Conservation (phyloP, 2,797 vertebrate genomes). For the Poeciliopsis turneri region DNA sequence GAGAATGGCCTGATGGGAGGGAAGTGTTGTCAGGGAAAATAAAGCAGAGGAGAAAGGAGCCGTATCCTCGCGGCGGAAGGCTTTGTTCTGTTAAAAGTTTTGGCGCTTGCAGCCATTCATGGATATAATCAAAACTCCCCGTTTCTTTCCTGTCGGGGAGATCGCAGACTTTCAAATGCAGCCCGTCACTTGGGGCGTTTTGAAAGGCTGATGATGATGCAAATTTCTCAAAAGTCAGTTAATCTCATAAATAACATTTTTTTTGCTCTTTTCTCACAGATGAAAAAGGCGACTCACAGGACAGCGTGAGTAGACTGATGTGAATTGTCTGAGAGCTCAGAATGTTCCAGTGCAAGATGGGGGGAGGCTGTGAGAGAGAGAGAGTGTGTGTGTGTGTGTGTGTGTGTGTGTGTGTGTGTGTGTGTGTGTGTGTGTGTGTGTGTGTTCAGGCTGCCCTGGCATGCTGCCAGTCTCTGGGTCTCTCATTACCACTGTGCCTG, state of each 20-base stretch:
- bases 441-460: constrained; percentile 70
- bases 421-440: background rate
- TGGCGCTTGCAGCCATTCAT: constrained; percentile 3
- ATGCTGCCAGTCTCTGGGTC: constrained; percentile 75
- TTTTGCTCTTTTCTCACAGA: background rate
- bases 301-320: constrained; percentile 34
- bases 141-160: background rate
- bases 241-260: background rate
- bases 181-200: background rate
- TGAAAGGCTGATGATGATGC: background rate
- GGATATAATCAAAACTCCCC: constrained; percentile 1
- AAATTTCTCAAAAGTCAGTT: background rate
- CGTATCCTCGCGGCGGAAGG: constrained; percentile 19
- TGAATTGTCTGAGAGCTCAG: constrained; percentile 45
- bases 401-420: too few relatives aligned
- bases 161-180: background rate
- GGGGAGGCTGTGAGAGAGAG: constrained; percentile 24
- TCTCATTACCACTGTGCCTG: constrained; percentile 74
- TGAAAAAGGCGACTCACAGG: constrained; percentile 8
- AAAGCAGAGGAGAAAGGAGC: constrained; percentile 18
- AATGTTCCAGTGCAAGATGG: constrained; percentile 58
- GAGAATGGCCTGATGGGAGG: constrained; percentile 54
- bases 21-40: constrained; percentile 30
- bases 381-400: background rate
- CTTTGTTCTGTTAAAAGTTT: constrained; percentile 28